Evolutionary conservation across 2,113 vertebrate species (phyloP).

Genomic region (Regulus satrapa): DNA sequence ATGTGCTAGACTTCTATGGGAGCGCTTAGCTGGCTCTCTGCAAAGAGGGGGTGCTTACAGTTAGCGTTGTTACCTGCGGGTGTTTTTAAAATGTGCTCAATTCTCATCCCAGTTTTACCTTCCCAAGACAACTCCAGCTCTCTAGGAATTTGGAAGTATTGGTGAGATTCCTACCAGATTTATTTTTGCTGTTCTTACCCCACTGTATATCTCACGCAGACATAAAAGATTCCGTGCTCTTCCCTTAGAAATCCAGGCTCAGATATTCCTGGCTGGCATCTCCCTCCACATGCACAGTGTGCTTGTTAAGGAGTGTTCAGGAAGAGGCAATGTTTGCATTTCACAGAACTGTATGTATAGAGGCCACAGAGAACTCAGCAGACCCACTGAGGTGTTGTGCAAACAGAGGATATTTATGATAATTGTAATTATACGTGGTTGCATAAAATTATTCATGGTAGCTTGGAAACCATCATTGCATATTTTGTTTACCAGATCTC

Average conservation of each 20-base stretch:
- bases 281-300: neutral
- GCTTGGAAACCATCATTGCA: neutral
- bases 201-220: neutral
- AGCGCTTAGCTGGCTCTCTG: neutral
- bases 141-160: neutral
- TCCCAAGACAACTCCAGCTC: neutral
- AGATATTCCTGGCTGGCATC: neutral
- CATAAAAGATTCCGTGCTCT: neutral
- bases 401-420: neutral
- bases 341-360: neutral
- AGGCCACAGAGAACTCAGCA: neutral
- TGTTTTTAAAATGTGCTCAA: neutral
- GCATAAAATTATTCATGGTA: neutral
- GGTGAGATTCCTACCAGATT: neutral
- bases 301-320: neutral
- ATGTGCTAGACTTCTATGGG: conserved; percentile 52
- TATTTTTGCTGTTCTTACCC: neutral
- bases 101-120: neutral
- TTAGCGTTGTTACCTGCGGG: neutral
- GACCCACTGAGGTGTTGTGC: neutral
- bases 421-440: neutral
- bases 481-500: neutral
- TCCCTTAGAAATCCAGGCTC: neutral
- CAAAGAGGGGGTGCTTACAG: neutral
- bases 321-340: neutral